These are phyloP conservation scores for Petrocephalus sullivani DNA, from an alignment of 2,797 vertebrate genomes.

Conservation along the genomic window DNA sequence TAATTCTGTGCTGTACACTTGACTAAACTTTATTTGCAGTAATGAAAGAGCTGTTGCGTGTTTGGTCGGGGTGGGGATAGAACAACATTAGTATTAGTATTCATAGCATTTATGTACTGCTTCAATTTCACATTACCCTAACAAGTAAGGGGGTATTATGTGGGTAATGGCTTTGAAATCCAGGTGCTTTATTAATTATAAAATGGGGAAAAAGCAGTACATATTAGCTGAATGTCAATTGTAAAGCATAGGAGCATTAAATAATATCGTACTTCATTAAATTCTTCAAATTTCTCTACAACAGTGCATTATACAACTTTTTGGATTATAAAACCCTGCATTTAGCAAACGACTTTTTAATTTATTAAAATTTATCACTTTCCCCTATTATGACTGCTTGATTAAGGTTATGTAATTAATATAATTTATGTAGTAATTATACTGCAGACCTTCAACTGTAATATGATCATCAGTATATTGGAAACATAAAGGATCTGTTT, in stretches of 20 bases:
- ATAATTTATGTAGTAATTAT: background rate
- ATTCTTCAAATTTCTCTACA: background rate
- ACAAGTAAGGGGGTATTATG: background rate
- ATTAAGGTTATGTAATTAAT: background rate
- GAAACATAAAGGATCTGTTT: background rate
- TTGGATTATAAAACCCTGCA: background rate
- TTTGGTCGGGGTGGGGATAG: background rate
- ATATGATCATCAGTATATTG: background rate
- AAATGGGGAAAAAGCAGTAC: background rate
- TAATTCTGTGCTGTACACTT: background rate
- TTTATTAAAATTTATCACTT: background rate
- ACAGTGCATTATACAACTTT: background rate
- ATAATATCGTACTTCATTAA: background rate
- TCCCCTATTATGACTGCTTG: background rate
- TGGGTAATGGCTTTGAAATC: background rate
- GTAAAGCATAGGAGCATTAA: background rate
- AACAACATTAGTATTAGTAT: background rate
- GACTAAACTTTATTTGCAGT: background rate
- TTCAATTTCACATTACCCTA: conserved; percentile 16
- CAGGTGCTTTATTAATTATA: conserved; percentile 3
- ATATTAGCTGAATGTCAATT: background rate
- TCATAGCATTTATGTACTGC: conserved; percentile 1
- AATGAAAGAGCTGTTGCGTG: background rate
- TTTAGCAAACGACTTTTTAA: background rate
- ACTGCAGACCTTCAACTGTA: background rate